Evolutionary conservation across 2,797 vertebrate species (phyloP).

Genomic region (Meriones psammophilus): DNA sequence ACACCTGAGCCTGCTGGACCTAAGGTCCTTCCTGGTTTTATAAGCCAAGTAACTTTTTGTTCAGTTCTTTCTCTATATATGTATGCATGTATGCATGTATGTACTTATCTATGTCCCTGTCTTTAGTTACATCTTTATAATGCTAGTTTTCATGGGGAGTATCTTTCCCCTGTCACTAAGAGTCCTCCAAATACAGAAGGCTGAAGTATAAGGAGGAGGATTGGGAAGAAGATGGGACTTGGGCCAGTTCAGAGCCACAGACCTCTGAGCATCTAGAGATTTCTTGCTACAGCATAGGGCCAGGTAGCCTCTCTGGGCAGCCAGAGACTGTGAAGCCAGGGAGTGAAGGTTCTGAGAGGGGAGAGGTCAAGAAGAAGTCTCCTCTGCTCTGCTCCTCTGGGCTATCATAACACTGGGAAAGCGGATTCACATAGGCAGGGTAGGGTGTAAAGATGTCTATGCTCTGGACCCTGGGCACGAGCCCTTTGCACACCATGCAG

Average conservation of each 20-base stretch:
- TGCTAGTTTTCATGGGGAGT: neutral
- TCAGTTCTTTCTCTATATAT: neutral
- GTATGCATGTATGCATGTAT: too few species aligned
- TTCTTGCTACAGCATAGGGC: neutral
- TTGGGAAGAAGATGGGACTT: neutral
- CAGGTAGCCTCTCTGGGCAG: neutral
- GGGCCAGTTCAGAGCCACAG: neutral
- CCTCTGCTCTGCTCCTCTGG: too few species aligned
- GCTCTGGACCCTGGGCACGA: neutral
- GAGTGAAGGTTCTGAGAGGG: neutral
- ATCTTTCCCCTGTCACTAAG: too few species aligned
- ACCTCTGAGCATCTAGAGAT: neutral
- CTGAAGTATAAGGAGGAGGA: neutral
- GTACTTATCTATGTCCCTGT: neutral
- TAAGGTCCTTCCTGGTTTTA: neutral
- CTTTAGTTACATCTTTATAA: neutral
- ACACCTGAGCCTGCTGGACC: neutral
- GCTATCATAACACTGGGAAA: neutral
- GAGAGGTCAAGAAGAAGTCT: neutral
- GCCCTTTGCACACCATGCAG: accelerated
- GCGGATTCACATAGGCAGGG: neutral
- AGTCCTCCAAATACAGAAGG: neutral
- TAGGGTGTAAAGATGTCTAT: neutral
- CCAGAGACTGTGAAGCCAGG: neutral
- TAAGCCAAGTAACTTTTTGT: neutral